phyloP scores from a whole-genome alignment of 2,888 invertebrate species.

The Troides aeacus region DNA sequence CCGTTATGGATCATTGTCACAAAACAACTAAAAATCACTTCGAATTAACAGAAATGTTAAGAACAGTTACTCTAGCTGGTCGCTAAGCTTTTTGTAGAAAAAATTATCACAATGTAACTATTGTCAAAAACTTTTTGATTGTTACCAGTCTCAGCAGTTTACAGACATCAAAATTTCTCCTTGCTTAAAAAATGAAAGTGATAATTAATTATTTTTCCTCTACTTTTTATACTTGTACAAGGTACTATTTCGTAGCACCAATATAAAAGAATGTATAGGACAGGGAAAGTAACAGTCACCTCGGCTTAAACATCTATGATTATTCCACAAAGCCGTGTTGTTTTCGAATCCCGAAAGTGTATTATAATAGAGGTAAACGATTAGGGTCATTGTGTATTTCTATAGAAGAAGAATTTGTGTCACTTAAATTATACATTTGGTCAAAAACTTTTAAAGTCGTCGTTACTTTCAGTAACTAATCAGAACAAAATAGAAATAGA shows the following conservation, averaged over 20 bases:
- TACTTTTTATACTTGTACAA: no score
- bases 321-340: neutral
- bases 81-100: no score
- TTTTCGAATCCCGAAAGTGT: conserved; percentile 1
- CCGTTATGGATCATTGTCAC: no score
- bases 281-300: conserved; percentile 21
- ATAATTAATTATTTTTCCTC: no score
- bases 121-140: no score
- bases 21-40: no score
- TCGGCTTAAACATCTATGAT: conserved; percentile 12
- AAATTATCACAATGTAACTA: no score
- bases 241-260: neutral
- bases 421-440: neutral
- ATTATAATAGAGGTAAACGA: conserved; percentile 23
- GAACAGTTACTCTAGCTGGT: no score
- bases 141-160: no score
- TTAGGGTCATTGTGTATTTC: conserved; percentile 18
- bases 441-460: neutral
- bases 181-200: no score
- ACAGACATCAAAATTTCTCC: no score
- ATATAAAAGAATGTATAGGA: conserved; percentile 4
- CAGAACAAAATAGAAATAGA: neutral
- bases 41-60: no score
- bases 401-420: conserved; percentile 14
- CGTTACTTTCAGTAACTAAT: neutral